Evolutionary conservation across 2,888 invertebrate genomes (phyloP).

Genomic region (Hydrotaea diabolus): DNA sequence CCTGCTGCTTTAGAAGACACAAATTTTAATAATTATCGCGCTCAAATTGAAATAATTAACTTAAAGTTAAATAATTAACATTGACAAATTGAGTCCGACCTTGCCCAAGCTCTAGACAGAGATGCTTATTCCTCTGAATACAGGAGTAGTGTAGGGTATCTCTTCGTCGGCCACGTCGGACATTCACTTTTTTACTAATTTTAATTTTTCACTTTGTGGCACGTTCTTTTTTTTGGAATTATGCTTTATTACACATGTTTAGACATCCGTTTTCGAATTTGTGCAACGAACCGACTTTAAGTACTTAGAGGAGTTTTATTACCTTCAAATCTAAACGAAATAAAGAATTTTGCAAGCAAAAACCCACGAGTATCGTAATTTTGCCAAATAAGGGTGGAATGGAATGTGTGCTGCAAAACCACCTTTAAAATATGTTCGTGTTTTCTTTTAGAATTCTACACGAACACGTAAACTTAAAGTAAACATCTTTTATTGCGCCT

Average conservation of each 20-base stretch:
- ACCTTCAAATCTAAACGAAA: not conserved
- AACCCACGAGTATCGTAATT: not conserved
- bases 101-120: too few species aligned
- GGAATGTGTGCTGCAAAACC: not conserved
- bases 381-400: not conserved
- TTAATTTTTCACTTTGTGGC: not conserved
- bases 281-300: not conserved
- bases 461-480: not conserved
- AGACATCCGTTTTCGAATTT: not conserved
- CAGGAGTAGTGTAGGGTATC: too few species aligned
- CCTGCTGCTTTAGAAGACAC: too few species aligned
- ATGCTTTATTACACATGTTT: not conserved
- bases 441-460: constrained; percentile 20
- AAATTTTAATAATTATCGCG: too few species aligned
- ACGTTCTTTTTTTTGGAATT: not conserved
- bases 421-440: not conserved
- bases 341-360: too few species aligned
- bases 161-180: too few species aligned
- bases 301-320: not conserved
- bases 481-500: constrained; percentile 5
- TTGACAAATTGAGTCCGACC: too few species aligned
- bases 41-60: too few species aligned
- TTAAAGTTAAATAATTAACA: too few species aligned
- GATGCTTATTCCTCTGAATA: too few species aligned
- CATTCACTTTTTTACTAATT: too few species aligned